Evolutionary conservation across 2,797 vertebrate species (phyloP).

Genomic region (Buceros bicornis): DNA sequence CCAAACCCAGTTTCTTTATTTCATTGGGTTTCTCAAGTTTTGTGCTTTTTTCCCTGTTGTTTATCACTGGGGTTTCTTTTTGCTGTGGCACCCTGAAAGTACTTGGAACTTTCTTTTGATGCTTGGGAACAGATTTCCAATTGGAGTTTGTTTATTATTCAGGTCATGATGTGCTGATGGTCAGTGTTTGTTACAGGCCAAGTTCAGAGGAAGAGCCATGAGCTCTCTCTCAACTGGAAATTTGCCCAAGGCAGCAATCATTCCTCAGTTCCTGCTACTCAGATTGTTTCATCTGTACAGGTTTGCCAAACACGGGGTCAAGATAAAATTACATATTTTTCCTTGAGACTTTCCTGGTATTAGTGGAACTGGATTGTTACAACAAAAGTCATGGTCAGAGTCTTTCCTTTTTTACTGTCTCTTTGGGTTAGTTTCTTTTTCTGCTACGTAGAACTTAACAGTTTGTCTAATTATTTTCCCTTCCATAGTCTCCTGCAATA

Average conservation of each 20-base stretch:
- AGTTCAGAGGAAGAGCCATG: not conserved
- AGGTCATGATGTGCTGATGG: not conserved
- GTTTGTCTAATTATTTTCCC: not conserved
- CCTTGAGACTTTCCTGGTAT: constrained; percentile 38
- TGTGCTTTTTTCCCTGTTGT: not conserved
- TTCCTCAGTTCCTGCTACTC: not conserved
- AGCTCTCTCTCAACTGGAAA: constrained; percentile 27
- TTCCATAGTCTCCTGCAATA: not conserved
- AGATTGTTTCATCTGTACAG: constrained; percentile 19
- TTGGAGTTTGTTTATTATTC: constrained; percentile 47
- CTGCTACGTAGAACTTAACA: not conserved
- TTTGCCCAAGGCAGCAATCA: constrained; percentile 43
- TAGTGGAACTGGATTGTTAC: not conserved
- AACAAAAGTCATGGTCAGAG: not conserved
- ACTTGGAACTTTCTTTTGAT: not conserved
- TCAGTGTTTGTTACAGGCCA: not conserved
- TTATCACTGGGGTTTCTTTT: not conserved
- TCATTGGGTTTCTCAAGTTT: not conserved
- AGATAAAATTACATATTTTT: constrained; percentile 61
- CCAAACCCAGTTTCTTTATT: not conserved
- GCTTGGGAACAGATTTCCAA: not conserved
- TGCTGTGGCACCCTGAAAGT: not conserved
- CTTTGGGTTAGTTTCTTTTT: constrained; percentile 28
- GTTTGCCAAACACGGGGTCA: constrained; percentile 36
- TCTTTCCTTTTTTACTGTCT: not conserved